These are phyloP conservation scores for Ovis canadensis DNA, from an alignment of 2,113 vertebrate genomes.

Conservation along the genomic window DNA sequence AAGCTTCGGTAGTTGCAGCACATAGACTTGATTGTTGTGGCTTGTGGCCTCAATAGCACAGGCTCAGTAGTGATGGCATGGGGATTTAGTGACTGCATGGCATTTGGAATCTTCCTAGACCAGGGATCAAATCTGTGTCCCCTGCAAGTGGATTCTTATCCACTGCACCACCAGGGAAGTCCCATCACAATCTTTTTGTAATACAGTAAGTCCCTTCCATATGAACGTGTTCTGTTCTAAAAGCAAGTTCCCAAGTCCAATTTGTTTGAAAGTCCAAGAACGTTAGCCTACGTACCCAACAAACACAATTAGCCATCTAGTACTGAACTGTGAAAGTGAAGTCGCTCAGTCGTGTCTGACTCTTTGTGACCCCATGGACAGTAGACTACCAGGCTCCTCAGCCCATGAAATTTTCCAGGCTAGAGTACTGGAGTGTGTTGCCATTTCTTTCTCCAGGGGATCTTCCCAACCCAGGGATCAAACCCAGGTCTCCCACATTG, in stretches of 20 bases:
- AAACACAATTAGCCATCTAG: background rate
- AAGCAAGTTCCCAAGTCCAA: background rate
- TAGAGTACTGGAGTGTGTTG: no score
- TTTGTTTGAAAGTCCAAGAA: background rate
- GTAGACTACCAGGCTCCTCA: no score
- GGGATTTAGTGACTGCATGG: background rate
- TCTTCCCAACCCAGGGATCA: no score
- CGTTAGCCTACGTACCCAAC: background rate
- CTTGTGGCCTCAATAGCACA: background rate
- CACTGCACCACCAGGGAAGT: background rate
- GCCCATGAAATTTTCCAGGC: no score
- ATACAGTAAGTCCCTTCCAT: background rate
- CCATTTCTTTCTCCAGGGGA: no score
- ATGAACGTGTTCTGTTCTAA: background rate
- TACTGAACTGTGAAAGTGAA: background rate
- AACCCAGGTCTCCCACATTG: no score
- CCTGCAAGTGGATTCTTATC: background rate
- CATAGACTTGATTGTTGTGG: background rate
- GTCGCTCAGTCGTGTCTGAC: accelerated
- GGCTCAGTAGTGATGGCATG: no score
- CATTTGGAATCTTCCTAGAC: background rate
- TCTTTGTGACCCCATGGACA: no score
- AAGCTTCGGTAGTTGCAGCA: background rate
- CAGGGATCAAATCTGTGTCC: background rate
- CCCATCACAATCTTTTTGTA: background rate